Percentiles rank a stretch among this genome's conserved stretches.
phyloP scores from a whole-genome alignment of 53 echinoderm and acorn worm species.

The Paracentrotus lividus region DNA sequence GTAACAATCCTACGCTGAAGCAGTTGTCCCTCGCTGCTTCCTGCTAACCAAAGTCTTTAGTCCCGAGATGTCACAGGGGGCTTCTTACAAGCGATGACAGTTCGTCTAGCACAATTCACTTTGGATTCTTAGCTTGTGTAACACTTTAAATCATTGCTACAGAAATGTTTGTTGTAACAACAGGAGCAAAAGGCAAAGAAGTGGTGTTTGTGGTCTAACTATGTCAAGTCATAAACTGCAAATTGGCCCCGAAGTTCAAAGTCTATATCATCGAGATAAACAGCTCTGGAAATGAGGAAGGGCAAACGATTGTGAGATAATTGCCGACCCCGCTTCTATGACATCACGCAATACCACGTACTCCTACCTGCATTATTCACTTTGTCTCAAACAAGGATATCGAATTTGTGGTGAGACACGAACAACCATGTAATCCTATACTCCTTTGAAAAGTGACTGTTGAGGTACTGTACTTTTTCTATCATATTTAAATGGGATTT shows the following conservation, averaged over 20 bases:
- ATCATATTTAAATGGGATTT: background rate
- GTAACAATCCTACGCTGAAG: background rate
- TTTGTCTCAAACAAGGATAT: slow-evolving; percentile 46
- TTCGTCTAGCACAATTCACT: background rate
- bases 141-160: background rate
- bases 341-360: background rate
- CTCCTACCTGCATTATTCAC: slow-evolving; percentile 57
- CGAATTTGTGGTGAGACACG: slow-evolving; percentile 27
- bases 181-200: background rate
- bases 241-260: background rate
- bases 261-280: slow-evolving; percentile 19
- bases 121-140: background rate
- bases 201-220: background rate
- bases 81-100: background rate
- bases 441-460: background rate
- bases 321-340: slow-evolving; percentile 44
- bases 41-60: background rate
- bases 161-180: background rate
- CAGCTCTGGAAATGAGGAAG: slow-evolving; percentile 2
- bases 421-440: slow-evolving; percentile 43
- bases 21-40: slow-evolving; percentile 1
- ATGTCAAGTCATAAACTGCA: background rate
- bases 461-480: background rate
- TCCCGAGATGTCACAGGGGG: background rate
- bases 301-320: background rate